Conservation (phyloP, 35 echinoderm and acorn worm genomes). For the Nesometra sesokonis region DNA sequence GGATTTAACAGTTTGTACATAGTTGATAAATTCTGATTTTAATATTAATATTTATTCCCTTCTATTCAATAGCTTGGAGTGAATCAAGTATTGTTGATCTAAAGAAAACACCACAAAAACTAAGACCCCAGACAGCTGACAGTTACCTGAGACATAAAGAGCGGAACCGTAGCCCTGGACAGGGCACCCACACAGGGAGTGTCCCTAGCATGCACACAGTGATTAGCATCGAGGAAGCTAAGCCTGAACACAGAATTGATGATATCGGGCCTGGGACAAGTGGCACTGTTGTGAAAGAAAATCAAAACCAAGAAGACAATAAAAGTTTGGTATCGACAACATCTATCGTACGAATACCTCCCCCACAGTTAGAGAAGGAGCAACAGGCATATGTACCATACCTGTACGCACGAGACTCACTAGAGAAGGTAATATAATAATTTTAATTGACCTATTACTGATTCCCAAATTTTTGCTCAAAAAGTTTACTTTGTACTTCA, state of each 20-base stretch:
- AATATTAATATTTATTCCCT: too few relatives aligned
- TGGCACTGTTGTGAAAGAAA: not conserved
- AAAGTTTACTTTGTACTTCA: too few relatives aligned
- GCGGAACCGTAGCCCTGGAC: conserved; percentile 49
- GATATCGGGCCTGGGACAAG: conserved; percentile 4
- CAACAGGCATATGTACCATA: conserved; percentile 92
- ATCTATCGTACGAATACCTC: conserved; percentile 23
- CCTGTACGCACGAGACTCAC: conserved; percentile 64
- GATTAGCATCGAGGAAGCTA: conserved; percentile 76
- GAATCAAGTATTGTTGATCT: conserved; percentile 31
- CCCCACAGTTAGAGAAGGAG: conserved; percentile 61
- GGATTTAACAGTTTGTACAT: too few relatives aligned
- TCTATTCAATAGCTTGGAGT: conserved; percentile 58
- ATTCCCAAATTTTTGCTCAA: too few relatives aligned
- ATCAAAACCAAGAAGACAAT: conserved; percentile 21
- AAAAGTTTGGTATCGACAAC: conserved; percentile 48
- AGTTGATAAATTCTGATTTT: too few relatives aligned
- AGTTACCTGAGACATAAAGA: not conserved
- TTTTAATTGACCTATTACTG: not conserved
- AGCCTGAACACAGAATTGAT: conserved; percentile 40
- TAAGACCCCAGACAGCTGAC: conserved; percentile 2
- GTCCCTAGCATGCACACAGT: conserved; percentile 69
- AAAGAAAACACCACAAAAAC: not conserved
- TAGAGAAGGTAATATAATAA: conserved; percentile 29
- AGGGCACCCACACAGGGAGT: conserved; percentile 41